These are phyloP conservation scores for Drosophila paulistorum DNA, from an alignment of 1,140 invertebrate genomes.

Conservation along the genomic window DNA sequence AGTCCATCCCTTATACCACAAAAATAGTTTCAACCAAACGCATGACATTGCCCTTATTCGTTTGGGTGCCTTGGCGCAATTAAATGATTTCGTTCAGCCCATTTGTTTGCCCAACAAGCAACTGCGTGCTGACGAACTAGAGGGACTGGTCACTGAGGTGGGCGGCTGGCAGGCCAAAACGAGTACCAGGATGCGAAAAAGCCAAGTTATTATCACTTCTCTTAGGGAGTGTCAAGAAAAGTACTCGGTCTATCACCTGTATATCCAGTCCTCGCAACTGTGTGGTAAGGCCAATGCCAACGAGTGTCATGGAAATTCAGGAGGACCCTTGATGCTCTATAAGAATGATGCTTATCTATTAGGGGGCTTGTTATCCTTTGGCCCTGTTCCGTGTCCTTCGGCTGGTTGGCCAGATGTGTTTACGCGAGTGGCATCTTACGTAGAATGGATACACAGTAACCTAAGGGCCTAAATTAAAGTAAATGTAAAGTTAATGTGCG, in stretches of 20 bases:
- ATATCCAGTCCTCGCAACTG: constrained; percentile 49
- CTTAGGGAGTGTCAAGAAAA: constrained; percentile 52
- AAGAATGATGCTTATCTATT: constrained; percentile 81
- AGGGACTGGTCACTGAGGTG: constrained; percentile 85
- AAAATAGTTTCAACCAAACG: constrained; percentile 51
- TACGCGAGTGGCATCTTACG: constrained; percentile 85
- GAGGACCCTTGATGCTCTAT: constrained; percentile 84
- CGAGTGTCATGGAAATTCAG: constrained; percentile 84
- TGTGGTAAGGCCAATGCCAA: constrained; percentile 42
- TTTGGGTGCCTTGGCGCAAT: constrained; percentile 85
- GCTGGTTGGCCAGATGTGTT: constrained; percentile 89
- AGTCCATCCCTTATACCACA: constrained; percentile 87
- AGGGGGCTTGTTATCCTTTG: constrained; percentile 89
- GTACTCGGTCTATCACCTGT: constrained; percentile 34
- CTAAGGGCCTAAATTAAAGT: constrained; percentile 29
- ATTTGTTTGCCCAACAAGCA: constrained; percentile 89
- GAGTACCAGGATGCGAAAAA: constrained; percentile 84
- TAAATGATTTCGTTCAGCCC: constrained; percentile 85
- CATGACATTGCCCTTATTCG: constrained; percentile 91
- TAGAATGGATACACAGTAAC: constrained; percentile 62
- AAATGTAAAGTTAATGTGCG: too few species aligned
- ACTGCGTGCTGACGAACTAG: constrained; percentile 81
- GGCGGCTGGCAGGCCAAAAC: constrained; percentile 92
- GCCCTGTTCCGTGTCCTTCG: constrained; percentile 88
- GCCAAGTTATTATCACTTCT: constrained; percentile 47